Evolutionary conservation across 1,140 invertebrate species (phyloP).

Genomic region (Drosophila murphyi): DNA sequence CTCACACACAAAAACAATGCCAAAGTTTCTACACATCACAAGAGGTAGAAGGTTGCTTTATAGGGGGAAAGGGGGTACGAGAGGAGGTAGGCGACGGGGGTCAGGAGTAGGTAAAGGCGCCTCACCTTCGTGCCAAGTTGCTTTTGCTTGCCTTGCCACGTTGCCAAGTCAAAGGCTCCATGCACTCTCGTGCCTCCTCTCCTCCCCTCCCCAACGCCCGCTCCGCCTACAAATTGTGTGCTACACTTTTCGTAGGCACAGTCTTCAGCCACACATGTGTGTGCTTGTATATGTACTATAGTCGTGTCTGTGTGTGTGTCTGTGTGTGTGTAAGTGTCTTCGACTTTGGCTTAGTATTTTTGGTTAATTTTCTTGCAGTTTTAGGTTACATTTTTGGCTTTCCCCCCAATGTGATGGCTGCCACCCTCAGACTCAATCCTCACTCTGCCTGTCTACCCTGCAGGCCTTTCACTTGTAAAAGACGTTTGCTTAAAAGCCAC

Average conservation of each 20-base stretch:
- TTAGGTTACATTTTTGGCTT: conserved; percentile 83
- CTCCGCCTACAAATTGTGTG: conserved; percentile 50
- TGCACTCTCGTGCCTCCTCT: conserved; percentile 46
- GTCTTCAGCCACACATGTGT: conserved; percentile 23
- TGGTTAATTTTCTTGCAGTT: conserved; percentile 83
- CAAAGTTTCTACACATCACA: conserved; percentile 69
- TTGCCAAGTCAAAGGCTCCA: conserved; percentile 78
- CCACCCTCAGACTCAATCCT: conserved; percentile 25
- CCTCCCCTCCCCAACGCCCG: background rate
- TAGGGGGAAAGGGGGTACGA: background rate
- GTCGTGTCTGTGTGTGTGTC: conserved; percentile 9
- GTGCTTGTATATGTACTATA: no score
- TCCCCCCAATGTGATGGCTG: conserved; percentile 68
- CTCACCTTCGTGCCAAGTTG: conserved; percentile 68
- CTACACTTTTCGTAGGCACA: conserved; percentile 70
- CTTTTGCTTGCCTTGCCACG: conserved; percentile 55
- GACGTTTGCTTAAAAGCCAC: conserved; percentile 82
- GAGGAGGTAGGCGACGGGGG: background rate
- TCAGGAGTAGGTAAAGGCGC: conserved; percentile 21
- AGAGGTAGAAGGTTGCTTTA: background rate
- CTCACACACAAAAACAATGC: conserved; percentile 75
- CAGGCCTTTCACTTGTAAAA: conserved; percentile 77
- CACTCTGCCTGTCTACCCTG: conserved; percentile 27
- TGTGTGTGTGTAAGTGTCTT: conserved; percentile 60
- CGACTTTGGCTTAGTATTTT: conserved; percentile 82